These are phyloP conservation scores for Hepsetus odoe DNA, from an alignment of 2,113 vertebrate species.

Conservation along the genomic window DNA sequence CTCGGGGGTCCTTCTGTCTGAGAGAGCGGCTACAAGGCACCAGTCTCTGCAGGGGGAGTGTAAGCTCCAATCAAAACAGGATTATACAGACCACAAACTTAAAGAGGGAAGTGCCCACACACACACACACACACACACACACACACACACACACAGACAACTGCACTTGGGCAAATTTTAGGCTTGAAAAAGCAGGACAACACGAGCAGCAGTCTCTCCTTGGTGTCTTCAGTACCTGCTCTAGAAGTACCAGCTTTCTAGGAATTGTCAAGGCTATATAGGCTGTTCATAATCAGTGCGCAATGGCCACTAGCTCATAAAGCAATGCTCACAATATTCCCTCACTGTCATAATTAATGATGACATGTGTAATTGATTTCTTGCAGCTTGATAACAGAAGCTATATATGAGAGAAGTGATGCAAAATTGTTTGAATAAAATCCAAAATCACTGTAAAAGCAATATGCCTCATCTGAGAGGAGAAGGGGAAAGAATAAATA, in stretches of 20 bases:
- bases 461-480: too few species aligned
- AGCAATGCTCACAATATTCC: too few species aligned
- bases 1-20: constrained; percentile 50
- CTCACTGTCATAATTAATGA: too few species aligned
- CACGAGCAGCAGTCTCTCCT: constrained; percentile 25
- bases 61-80: constrained; percentile 68
- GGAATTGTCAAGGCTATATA: not conserved
- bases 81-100: constrained; percentile 62
- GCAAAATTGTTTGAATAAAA: too few species aligned
- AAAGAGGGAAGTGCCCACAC: constrained; percentile 59
- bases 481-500: too few species aligned
- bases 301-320: not conserved
- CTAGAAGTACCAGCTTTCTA: not conserved
- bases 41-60: constrained; percentile 61
- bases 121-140: constrained; percentile 50
- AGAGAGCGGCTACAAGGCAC: constrained; percentile 53
- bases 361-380: too few species aligned
- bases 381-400: too few species aligned
- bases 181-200: not conserved
- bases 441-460: too few species aligned
- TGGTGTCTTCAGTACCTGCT: not conserved
- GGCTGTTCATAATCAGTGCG: too few species aligned
- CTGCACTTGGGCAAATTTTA: constrained; percentile 34
- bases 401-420: too few species aligned
- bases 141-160: constrained; percentile 48